phyloP scores from a whole-genome alignment of 2,888 invertebrate species.

The Coelopa pilipes region DNA sequence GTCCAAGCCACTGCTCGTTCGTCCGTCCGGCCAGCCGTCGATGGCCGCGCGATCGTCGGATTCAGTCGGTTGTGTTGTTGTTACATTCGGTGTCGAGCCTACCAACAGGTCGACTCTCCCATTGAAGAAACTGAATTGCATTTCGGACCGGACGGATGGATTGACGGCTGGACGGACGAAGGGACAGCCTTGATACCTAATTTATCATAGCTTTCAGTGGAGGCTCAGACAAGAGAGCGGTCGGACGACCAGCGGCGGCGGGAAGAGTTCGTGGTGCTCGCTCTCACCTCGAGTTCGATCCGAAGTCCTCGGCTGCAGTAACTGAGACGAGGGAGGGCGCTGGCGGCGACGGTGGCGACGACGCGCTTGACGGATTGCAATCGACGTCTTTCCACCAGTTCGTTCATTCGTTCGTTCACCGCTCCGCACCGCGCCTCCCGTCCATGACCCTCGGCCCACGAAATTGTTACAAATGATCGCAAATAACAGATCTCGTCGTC shows the following conservation, averaged over 20 bases:
- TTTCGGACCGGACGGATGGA: background rate
- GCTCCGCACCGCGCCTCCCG: background rate
- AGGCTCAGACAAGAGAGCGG: background rate
- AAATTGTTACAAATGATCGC: conserved; percentile 68
- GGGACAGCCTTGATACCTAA: conserved; percentile 65
- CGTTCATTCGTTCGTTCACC: too few species aligned
- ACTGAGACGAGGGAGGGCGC: too few species aligned
- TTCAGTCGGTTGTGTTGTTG: conserved; percentile 23
- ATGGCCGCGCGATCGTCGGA: conserved; percentile 6
- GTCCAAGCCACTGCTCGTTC: conserved; percentile 42
- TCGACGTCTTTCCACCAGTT: conserved; percentile 41
- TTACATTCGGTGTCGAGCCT: conserved; percentile 22
- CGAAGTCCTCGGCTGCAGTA: conserved; percentile 25
- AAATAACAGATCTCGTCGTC: conserved; percentile 66
- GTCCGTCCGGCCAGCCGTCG: conserved; percentile 5
- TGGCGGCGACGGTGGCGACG: conserved; percentile 1
- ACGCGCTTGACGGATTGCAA: conserved; percentile 16
- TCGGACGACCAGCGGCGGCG: conserved; percentile 10
- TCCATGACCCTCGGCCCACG: conserved; percentile 45
- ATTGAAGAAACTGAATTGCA: conserved; percentile 36
- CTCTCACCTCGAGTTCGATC: conserved; percentile 29
- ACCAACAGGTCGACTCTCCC: conserved; percentile 30
- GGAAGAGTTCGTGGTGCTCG: conserved; percentile 34
- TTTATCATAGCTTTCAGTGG: conserved; percentile 58
- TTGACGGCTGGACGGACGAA: conserved; percentile 33